phyloP scores from a whole-genome alignment of 2,797 vertebrate genomes.

The Esox lucius region DNA sequence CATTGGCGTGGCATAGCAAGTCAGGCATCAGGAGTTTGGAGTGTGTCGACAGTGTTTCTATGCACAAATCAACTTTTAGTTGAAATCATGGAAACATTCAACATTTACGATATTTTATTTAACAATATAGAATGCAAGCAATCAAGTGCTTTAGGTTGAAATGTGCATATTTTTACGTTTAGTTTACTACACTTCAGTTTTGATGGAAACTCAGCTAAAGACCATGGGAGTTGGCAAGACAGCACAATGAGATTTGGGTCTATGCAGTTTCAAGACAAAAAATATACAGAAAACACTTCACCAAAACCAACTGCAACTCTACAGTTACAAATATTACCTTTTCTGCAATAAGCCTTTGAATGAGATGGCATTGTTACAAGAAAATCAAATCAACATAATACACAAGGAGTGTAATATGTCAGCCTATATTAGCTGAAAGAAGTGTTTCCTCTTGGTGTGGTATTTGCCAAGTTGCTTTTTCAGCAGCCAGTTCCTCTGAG shows the following conservation, averaged over 20 bases:
- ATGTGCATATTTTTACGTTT: no score
- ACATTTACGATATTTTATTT: no score
- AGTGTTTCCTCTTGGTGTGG: slow-evolving; percentile 4
- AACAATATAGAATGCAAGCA: no score
- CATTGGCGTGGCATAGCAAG: no score
- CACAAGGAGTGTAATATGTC: slow-evolving; percentile 1
- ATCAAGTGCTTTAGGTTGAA: no score
- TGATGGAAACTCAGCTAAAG: no score
- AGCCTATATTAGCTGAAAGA: background rate
- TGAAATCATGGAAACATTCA: no score
- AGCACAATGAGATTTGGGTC: background rate
- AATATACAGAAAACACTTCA: slow-evolving; percentile 19
- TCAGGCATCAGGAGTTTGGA: no score
- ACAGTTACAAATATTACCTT: slow-evolving; percentile 19
- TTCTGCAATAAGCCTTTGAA: slow-evolving; percentile 25
- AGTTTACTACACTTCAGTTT: no score
- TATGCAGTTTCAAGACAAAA: no score
- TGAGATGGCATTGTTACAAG: background rate
- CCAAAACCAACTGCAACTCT: slow-evolving; percentile 19
- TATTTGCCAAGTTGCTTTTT: background rate
- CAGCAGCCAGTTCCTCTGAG: slow-evolving; percentile 13
- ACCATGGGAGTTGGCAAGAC: background rate
- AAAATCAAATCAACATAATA: slow-evolving; percentile 20
- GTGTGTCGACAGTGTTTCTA: no score
- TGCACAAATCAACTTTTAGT: no score